Conservation (phyloP, 2,113 vertebrate species). For the Atlantisia rogersi region DNA sequence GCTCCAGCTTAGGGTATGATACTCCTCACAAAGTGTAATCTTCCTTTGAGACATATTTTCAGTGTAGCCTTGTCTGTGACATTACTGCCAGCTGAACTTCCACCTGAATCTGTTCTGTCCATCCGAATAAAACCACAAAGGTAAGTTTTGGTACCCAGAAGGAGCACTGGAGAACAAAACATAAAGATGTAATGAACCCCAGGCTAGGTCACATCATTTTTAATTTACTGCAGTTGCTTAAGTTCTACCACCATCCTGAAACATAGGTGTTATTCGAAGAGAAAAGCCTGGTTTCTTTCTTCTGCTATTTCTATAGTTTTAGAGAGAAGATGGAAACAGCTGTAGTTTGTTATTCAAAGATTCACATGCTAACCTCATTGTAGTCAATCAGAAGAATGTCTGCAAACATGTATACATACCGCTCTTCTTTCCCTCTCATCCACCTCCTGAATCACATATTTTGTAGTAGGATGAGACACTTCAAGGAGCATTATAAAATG, state of each 20-base stretch:
- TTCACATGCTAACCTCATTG: neutral
- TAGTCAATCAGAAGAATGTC: neutral
- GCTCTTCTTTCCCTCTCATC: neutral
- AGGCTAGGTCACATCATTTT: neutral
- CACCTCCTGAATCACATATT: neutral
- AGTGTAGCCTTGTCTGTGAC: neutral
- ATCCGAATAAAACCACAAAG: neutral
- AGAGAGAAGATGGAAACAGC: neutral
- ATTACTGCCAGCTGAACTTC: neutral
- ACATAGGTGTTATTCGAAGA: neutral
- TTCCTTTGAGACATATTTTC: neutral
- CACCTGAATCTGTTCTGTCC: neutral
- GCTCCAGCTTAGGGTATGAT: neutral
- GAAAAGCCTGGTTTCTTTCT: neutral
- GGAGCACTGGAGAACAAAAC: neutral
- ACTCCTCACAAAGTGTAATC: accelerated
- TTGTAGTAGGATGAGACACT: neutral
- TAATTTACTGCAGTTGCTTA: neutral
- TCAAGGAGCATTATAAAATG: neutral
- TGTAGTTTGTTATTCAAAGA: neutral
- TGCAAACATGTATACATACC: neutral
- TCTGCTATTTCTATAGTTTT: neutral
- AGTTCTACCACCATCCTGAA: neutral
- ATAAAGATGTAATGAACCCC: neutral
- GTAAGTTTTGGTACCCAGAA: neutral